A percentile compares a stretch with the other conserved stretches of the same genome.
Evolutionary conservation across 2,797 vertebrate genomes (phyloP).

Genomic region (Acanthopagrus latus): DNA sequence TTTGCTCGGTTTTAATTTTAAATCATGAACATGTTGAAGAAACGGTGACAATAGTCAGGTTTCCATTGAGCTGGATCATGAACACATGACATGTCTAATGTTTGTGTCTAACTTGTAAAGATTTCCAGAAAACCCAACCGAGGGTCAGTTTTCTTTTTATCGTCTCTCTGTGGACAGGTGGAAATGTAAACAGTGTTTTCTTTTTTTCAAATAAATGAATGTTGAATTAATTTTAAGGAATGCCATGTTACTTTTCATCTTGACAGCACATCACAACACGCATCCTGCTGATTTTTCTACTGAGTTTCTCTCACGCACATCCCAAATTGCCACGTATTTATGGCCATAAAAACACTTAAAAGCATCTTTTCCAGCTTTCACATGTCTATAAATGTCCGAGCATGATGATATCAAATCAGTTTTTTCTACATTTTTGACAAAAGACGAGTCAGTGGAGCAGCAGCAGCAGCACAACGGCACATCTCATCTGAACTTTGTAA

Average conservation of each 20-base stretch:
- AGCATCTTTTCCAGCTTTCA: constrained; percentile 22
- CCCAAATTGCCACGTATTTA: constrained; percentile 32
- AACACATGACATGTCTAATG: constrained; percentile 42
- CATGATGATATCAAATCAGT: constrained; percentile 17
- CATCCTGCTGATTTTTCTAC: constrained; percentile 51
- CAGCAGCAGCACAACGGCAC: constrained; percentile 35
- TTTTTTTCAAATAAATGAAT: constrained; percentile 76
- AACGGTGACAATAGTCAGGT: constrained; percentile 77
- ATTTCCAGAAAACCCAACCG: constrained; percentile 45
- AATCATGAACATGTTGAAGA: constrained; percentile 53
- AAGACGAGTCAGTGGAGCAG: constrained; percentile 22
- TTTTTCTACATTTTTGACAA: constrained; percentile 36
- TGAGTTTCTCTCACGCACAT: constrained; percentile 40
- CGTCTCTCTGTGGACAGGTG: constrained; percentile 49
- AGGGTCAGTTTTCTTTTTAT: constrained; percentile 48
- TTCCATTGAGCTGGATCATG: constrained; percentile 63
- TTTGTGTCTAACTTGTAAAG: constrained; percentile 57
- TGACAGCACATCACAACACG: constrained; percentile 8
- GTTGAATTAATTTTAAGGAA: constrained; percentile 70
- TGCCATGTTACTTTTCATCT: constrained; percentile 58
- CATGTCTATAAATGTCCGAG: constrained; percentile 21
- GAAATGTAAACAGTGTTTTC: constrained; percentile 73
- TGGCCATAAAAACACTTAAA: constrained; percentile 45
- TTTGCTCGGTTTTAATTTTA: constrained; percentile 78
- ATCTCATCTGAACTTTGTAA: constrained; percentile 55